Evolutionary conservation across 2,888 invertebrate genomes (phyloP).

Genomic region (Scrobipalpa atriplicella): DNA sequence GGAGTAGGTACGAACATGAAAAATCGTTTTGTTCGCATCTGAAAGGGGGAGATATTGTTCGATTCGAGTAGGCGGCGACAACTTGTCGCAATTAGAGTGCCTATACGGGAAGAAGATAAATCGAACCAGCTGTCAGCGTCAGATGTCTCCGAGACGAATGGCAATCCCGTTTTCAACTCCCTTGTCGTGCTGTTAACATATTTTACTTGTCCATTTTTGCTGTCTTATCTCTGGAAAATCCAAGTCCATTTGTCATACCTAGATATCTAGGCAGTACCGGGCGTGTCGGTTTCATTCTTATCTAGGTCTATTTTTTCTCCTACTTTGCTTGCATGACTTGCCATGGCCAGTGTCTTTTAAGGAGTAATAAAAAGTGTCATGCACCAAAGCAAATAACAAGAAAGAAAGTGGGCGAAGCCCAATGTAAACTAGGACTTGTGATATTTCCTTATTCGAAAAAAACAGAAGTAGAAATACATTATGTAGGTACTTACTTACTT

Average conservation of each 20-base stretch:
- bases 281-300: neutral
- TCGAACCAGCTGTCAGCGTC: slow-evolving; percentile 42
- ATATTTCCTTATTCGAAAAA: slow-evolving; percentile 30
- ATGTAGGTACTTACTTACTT: no score
- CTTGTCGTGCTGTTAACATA: slow-evolving; percentile 43
- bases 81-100: slow-evolving; percentile 56
- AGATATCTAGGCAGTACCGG: neutral
- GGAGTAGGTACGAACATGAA: slow-evolving; percentile 24
- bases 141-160: slow-evolving; percentile 37
- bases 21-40: slow-evolving; percentile 28
- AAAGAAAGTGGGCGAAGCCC: slow-evolving; percentile 27
- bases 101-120: slow-evolving; percentile 49
- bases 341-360: neutral
- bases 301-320: neutral
- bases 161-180: slow-evolving; percentile 42
- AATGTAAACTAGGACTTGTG: slow-evolving; percentile 30
- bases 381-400: slow-evolving; percentile 17
- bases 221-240: slow-evolving; percentile 40
- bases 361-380: slow-evolving; percentile 12
- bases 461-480: no score
- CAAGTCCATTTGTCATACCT: slow-evolving; percentile 1
- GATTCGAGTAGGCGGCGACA: slow-evolving; percentile 42
- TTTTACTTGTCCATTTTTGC: slow-evolving; percentile 48
- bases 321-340: slow-evolving; percentile 14
- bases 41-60: slow-evolving; percentile 29